Base-by-base conservation (phyloP, 2,113 vertebrate genomes). In the Misgurnus mizolepis region DNA sequence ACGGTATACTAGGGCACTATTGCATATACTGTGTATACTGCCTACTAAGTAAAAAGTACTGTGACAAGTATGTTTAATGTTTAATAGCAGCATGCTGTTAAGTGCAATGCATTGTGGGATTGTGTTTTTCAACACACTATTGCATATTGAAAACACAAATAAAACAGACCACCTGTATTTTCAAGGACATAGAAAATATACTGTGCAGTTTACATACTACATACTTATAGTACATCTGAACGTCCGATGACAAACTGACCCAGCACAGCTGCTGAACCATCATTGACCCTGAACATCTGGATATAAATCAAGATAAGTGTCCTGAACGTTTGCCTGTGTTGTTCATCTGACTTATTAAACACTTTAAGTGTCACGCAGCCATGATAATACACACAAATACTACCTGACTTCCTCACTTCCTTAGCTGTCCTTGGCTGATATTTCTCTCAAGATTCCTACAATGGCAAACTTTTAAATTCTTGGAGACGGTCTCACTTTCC, bases 101-200 rank as follows among this genome's bases (percentile, higher is more conserved):
- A 34, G 43, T 45, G 43, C 12, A 15, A 53, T 69, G 67, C 67
- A 50, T 69, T 50, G 11, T 49, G 43, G 66, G 66, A 49, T 68
- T 12, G 12, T 1, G 49, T 50, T 50, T 50, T 12, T 34, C 27
- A 34, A 34, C 27, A 34, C 27, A 34, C 27, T 34, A 34, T 34
- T 34, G 27, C 27, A 34, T 34, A 34, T 34, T 34, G 27, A 34
- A 34, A 3, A 34, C 27, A 50, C 49, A 50, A 50, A 50, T 50
- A 4, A 12, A n/a, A 15, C 17, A 56, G 15, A 15, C 17, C 49
- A 12, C 49, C 11, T 50, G 47, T 50, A 22, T 50, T 50, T 49
- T 50, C 10, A 50, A 50, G 49, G 9, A 6, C 12, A 3, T 12
- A 56, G 15, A 56, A 56, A 56, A 56, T 56, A 15, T 15, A 70